phyloP scores from a whole-genome alignment of 1,140 invertebrate species.

The Drosophila albomicans region DNA sequence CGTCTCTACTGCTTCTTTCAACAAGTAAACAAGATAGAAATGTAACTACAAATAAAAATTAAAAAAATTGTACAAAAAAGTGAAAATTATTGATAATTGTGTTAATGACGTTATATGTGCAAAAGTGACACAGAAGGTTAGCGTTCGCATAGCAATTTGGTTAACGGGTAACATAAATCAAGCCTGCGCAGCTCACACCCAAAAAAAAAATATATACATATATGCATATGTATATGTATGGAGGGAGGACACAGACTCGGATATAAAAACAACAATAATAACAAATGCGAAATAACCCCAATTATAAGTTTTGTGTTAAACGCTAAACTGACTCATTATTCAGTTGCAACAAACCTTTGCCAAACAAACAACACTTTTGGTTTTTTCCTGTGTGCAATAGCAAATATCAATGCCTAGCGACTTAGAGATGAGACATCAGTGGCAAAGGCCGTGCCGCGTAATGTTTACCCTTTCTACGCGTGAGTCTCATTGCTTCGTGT shows the following conservation, averaged over 20 bases:
- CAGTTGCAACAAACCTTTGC: constrained; percentile 7
- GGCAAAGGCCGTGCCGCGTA: constrained; percentile 58
- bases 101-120: constrained; percentile 16
- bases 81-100: constrained; percentile 13
- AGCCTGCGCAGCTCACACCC: constrained; percentile 66
- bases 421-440: constrained; percentile 58
- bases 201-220: constrained; percentile 63
- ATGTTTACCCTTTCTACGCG: constrained; percentile 54
- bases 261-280: constrained; percentile 63
- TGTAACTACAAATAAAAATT: constrained; percentile 21
- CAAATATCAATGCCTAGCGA: constrained; percentile 45
- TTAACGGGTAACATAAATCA: constrained; percentile 18
- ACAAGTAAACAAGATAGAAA: constrained; percentile 46
- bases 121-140: neutral
- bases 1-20: constrained; percentile 30
- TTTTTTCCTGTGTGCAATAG: constrained; percentile 14
- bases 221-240: constrained; percentile 30
- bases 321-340: constrained; percentile 16
- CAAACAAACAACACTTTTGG: constrained; percentile 18
- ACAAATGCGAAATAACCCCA: constrained; percentile 33
- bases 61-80: constrained; percentile 25
- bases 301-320: constrained; percentile 19
- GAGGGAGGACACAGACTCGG: constrained; percentile 32
- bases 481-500: constrained; percentile 35
- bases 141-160: neutral